Evolutionary conservation across 1,140 invertebrate genomes (phyloP), one percentile per base, ranked within the genome.

Genomic region (Neelides sp.): DNA sequence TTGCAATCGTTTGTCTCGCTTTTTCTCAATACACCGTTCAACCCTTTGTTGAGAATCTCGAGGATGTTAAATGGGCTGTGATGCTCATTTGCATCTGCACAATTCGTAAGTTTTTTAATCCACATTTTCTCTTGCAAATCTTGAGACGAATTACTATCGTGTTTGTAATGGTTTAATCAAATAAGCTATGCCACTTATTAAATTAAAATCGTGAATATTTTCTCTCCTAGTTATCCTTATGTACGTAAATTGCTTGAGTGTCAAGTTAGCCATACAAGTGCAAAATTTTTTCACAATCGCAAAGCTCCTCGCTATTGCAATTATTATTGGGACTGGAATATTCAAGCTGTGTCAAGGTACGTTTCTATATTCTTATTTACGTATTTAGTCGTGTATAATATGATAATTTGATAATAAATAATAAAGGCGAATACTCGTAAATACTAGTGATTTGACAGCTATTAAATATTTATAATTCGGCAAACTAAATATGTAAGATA

Each of bases 261-360:
- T 48, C 1, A 42, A 36, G 19, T n/a, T 52, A 10, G 40, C 54
- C 10, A 48, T 36, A 1, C 27, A 19, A 19, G 78, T 93, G 0
- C 88, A 94, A 63, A 93, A 93, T 64, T 69, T 88, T 19, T 94
- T 93, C 61, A 85, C 84, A 0, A 73, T 81, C 2, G 86, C 83
- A 59, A 95, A 95, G 71, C 71, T 95, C 1, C 66, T 85, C 0
- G 79, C 84, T 0, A 85, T 90, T 56, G 71, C 86, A 4, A 74
- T 93, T 37, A 80, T 88, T 4, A 82, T 87, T 35, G 65, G 74
- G 19, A 84, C 85, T 30, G 90, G 89, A 5, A 66, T 85, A n/a
- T 86, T 85, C 56, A 80, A 84, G 71, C 67, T 91, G n/a, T 66
- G 65, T 13, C 69, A 68, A 66, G 83, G 82, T 80, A 78, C 81